Percentiles rank a stretch among this genome's conserved stretches.
These are phyloP conservation scores for Caenorhabditis panamensis DNA, from an alignment of 2,888 invertebrate species.

Conservation along the genomic window DNA sequence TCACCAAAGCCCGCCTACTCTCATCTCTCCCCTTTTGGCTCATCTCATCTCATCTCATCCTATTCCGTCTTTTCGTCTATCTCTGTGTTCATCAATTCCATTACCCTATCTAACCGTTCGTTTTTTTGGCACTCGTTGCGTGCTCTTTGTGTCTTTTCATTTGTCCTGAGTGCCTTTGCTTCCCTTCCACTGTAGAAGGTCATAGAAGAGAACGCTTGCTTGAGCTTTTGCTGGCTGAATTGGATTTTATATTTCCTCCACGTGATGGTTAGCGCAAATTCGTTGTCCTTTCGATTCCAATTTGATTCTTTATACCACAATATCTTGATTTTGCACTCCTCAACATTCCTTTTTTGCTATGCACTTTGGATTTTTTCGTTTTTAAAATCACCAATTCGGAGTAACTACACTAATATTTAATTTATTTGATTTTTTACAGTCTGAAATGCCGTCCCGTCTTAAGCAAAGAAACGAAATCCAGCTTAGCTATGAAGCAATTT, in stretches of 20 bases:
- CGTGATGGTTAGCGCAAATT: no score
- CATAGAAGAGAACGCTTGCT: not conserved
- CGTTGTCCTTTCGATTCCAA: no score
- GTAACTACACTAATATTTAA: no score
- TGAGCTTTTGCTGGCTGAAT: no score
- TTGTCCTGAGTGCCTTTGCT: not conserved
- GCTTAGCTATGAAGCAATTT: conserved; percentile 3
- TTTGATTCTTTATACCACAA: no score
- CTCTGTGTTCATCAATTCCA: not conserved
- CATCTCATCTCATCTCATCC: no score
- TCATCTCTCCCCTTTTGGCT: not conserved
- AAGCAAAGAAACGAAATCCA: not conserved
- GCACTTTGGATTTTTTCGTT: no score
- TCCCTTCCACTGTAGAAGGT: not conserved
- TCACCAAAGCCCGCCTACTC: not conserved
- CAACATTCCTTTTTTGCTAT: no score
- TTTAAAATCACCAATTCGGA: no score
- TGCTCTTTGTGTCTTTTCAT: not conserved
- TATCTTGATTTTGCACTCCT: no score
- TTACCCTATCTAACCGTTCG: not conserved
- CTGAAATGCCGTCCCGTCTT: not conserved
- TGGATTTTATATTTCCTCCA: no score
- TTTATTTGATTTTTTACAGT: not conserved
- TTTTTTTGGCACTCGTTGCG: not conserved
- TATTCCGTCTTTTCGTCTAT: no score